Conservation (phyloP, 1,140 invertebrate species). For the Mactra quadrangularis region DNA sequence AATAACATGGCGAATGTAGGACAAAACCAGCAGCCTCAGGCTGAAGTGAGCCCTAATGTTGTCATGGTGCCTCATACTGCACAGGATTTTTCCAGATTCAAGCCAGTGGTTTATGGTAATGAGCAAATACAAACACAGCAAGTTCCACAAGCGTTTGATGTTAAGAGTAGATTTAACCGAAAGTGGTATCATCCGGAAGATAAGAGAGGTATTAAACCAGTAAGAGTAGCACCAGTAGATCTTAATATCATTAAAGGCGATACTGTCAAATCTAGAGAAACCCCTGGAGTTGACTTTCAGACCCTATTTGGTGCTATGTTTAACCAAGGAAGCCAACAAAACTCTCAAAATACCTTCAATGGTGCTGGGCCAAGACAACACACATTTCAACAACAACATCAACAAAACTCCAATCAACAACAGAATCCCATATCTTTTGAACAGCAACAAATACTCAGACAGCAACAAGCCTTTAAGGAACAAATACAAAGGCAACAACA, state of each 20-base stretch:
- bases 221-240: neutral
- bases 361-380: neutral
- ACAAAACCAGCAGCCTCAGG: neutral
- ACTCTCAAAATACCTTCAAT: neutral
- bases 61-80: neutral
- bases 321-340: neutral
- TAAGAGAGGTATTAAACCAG: neutral
- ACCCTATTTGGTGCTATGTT: neutral
- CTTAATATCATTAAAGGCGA: neutral
- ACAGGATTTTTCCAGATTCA: neutral
- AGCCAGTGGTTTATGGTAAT: constrained; percentile 24
- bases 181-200: constrained; percentile 35
- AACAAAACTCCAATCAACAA: neutral
- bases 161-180: constrained; percentile 24
- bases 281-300: neutral
- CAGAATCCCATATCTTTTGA: neutral
- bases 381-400: neutral
- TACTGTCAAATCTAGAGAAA: neutral
- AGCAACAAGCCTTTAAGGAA: neutral
- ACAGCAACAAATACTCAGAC: neutral
- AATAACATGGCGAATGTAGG: too few relatives aligned
- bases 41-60: neutral
- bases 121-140: neutral
- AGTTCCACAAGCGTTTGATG: neutral
- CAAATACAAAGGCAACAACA: constrained; percentile 6